Evolutionary conservation across 1,140 invertebrate genomes (phyloP), one percentile per base, ranked within the genome.

Genomic region (Branchinecta lynchi): DNA sequence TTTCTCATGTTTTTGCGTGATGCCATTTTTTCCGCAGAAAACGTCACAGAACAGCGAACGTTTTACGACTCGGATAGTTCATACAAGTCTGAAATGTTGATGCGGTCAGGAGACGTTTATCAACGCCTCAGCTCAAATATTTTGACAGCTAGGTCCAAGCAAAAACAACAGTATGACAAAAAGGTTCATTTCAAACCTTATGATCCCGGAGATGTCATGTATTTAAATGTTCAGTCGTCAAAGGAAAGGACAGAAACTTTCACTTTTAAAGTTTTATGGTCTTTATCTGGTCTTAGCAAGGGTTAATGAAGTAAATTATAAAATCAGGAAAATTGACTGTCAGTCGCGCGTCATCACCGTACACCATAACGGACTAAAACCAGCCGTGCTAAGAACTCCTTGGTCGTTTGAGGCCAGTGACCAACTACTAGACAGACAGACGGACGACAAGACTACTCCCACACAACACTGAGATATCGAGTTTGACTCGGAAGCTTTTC

Each of bases 151-250:
- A 51, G 46, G 46, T 51, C n/a, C 46, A 51, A 51, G n/a, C 46
- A 51, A 51, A 51, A 51, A 51, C 46, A 51, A 51, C 46, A 51
- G 46, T 51, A n/a, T 51, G 46, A 51, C n/a, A 51, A 51, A 51
- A 51, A 51, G n/a, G 46, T 51, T 9, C 46, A 51, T 51, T 51
- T 51, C n/a, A 51, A 51, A 51, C 46, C 46, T 51, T 51, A 51
- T 51, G n/a, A 51, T 51, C 46, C 46, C 46, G 46, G 46, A 51
- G 46, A 51, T 51, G 46, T 51, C n/a, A n/a, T 51, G 9, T 51
- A 51, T 51, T 51, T 51, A 51, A 51, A 51, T 51, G 46, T 51
- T 51, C 46, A 51, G n/a, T 51, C n/a, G n/a, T 51, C 46, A 9
- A n/a, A n/a, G 46, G 46, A 51, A 51, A 51, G 46, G 46, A 51